Conservation (phyloP, 64 coral and sea anemone genomes). For the Montipora foliosa region DNA sequence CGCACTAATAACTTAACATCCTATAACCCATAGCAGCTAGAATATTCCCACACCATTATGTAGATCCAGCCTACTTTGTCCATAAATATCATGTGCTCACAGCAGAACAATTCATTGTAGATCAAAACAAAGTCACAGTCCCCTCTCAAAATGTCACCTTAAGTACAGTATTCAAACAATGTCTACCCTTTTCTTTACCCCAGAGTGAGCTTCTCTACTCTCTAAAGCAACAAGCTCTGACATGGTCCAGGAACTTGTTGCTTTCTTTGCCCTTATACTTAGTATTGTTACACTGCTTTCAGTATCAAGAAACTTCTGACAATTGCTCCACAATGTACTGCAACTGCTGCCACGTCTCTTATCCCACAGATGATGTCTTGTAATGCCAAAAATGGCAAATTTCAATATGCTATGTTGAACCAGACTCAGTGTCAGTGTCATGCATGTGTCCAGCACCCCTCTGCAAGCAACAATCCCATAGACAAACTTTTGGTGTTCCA, state of each 20-base stretch:
- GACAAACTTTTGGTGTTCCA: background rate
- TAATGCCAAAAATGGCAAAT: background rate
- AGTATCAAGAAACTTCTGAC: background rate
- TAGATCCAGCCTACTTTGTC: constrained; percentile 53
- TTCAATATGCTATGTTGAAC: background rate
- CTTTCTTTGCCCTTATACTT: too few relatives aligned
- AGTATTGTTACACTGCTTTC: background rate
- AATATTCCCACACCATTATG: background rate
- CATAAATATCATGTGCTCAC: constrained; percentile 6
- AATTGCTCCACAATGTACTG: background rate
- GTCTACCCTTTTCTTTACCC: background rate
- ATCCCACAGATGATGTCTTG: background rate
- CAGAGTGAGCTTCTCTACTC: background rate
- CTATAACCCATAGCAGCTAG: background rate
- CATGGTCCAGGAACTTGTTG: too few relatives aligned
- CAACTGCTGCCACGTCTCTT: background rate
- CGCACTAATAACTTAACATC: background rate
- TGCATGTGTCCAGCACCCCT: background rate
- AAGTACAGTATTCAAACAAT: background rate
- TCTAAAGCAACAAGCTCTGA: background rate
- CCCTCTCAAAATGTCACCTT: background rate
- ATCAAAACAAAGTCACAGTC: background rate
- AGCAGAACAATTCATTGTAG: background rate
- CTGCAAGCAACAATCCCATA: background rate
- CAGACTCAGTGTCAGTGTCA: background rate